phyloP scores from a whole-genome alignment of 2,888 invertebrate genomes.

The Noctua janthe region DNA sequence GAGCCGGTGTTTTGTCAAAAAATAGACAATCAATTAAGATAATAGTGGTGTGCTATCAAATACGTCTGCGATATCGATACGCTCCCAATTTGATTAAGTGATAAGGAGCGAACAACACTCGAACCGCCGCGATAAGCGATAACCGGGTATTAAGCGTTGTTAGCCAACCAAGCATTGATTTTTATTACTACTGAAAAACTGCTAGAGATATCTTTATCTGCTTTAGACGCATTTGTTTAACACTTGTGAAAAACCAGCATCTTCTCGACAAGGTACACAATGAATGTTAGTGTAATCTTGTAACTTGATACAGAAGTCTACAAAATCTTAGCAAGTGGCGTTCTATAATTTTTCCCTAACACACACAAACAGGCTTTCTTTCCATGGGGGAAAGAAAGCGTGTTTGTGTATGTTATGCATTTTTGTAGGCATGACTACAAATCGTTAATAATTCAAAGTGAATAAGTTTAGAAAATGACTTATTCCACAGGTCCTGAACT shows the following conservation, averaged over 20 bases:
- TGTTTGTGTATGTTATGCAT: too few relatives aligned
- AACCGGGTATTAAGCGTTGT: slow-evolving; percentile 86
- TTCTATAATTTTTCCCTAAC: too few relatives aligned
- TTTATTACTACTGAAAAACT: slow-evolving; percentile 85
- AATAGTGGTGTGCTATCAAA: slow-evolving; percentile 85
- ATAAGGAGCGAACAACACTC: slow-evolving; percentile 86
- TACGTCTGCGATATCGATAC: slow-evolving; percentile 86
- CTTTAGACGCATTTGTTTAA: slow-evolving; percentile 52
- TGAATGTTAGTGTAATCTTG: too few relatives aligned
- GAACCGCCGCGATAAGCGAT: slow-evolving; percentile 86
- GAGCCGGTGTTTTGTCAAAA: slow-evolving; percentile 83
- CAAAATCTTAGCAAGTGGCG: too few relatives aligned
- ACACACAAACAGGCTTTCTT: too few relatives aligned
- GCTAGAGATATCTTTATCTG: slow-evolving; percentile 78
- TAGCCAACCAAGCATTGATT: slow-evolving; percentile 87
- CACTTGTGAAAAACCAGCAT: slow-evolving; percentile 6
- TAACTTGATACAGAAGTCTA: too few relatives aligned
- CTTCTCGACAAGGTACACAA: background rate
- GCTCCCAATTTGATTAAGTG: slow-evolving; percentile 89
- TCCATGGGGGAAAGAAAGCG: too few relatives aligned
- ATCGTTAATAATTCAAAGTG: too few relatives aligned
- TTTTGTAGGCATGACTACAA: too few relatives aligned
- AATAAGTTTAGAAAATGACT: background rate
- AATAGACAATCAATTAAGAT: slow-evolving; percentile 89
- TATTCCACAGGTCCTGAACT: background rate